Evolutionary conservation across 2,113 vertebrate species (phyloP).

Genomic region (Aix galericulata): DNA sequence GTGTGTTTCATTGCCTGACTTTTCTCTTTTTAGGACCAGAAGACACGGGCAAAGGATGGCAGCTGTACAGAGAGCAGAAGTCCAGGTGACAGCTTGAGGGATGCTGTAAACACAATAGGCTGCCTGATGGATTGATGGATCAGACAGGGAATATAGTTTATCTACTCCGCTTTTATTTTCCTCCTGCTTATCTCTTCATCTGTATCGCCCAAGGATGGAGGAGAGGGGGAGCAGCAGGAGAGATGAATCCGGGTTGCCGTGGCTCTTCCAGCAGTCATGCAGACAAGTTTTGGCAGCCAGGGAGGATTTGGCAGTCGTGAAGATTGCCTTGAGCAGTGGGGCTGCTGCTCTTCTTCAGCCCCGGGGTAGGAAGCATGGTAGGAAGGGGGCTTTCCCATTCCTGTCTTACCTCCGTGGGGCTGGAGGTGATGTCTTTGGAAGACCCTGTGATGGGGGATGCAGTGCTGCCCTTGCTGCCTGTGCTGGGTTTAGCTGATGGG

Average conservation of each 20-base stretch:
- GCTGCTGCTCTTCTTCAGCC: neutral
- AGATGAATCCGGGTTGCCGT: neutral
- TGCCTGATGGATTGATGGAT: slow-evolving; percentile 67
- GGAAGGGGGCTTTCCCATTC: neutral
- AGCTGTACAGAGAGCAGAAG: slow-evolving; percentile 60
- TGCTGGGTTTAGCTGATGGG: neutral
- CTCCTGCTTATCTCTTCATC: slow-evolving; percentile 57
- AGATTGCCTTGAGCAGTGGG: neutral
- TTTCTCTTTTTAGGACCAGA: neutral
- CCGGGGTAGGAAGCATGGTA: too few relatives aligned
- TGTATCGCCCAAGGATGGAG: slow-evolving; percentile 15
- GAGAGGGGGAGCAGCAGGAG: neutral
- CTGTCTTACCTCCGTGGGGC: neutral
- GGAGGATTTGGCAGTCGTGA: neutral
- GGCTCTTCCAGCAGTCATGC: neutral
- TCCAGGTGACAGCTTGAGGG: slow-evolving; percentile 65
- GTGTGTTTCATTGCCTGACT: slow-evolving; percentile 47
- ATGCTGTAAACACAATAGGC: slow-evolving; percentile 33
- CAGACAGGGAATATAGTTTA: slow-evolving; percentile 70
- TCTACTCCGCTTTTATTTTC: slow-evolving; percentile 59
- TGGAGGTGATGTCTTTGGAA: neutral
- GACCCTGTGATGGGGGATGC: neutral
- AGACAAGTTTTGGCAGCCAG: neutral
- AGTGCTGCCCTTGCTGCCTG: neutral
- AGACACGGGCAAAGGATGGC: slow-evolving; percentile 40